Base-by-base conservation (phyloP, 2,888 invertebrate genomes). In the Nowickia ferox region DNA sequence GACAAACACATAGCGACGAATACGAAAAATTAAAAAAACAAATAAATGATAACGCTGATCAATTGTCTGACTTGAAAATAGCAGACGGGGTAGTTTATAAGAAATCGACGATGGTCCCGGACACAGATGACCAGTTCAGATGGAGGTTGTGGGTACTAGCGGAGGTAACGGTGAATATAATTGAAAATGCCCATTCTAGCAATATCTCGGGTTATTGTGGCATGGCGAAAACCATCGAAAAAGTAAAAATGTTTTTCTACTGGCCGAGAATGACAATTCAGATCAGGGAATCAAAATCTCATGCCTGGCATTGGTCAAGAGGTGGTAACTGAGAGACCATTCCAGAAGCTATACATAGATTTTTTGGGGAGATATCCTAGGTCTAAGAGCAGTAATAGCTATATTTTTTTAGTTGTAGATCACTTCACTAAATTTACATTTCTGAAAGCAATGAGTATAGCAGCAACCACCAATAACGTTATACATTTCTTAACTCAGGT, bases 361-460 rank as follows among this genome's bases (percentile, higher is more conserved):
- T n/a, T n/a, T n/a, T n/a, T n/a, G n/a, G n/a, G n/a, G n/a, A n/a
- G n/a, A n/a, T n/a, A n/a, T n/a, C n/a, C n/a, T n/a, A n/a, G n/a
- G n/a, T n/a, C n/a, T n/a, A n/a, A n/a, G n/a, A n/a, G n/a, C n/a
- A n/a, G n/a, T 0, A 66, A 76, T 57, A 44, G 61, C 17, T 71
- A 77, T 10, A 77, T 83, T 10, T 69, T 76, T 44, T 53, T 82
- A 5, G 76, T 71, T 2, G 30, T 76, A 3, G 76, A 71, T 61
- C 61, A 83, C 15, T 59, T 71, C 19, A 55, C 72, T 1, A 83
- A 83, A 42, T 84, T 71, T 42, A 42, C n/a, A 17, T 72, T 72
- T 40, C 11, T 72, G 3, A 78, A 78, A 19, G 76, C 75, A 11
- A 81, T 75, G 81, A 59, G 46, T 1, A n/a, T n/a, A n/a, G 65